phyloP scores from a whole-genome alignment of 2,113 vertebrate species.

The Lathamus discolor region DNA sequence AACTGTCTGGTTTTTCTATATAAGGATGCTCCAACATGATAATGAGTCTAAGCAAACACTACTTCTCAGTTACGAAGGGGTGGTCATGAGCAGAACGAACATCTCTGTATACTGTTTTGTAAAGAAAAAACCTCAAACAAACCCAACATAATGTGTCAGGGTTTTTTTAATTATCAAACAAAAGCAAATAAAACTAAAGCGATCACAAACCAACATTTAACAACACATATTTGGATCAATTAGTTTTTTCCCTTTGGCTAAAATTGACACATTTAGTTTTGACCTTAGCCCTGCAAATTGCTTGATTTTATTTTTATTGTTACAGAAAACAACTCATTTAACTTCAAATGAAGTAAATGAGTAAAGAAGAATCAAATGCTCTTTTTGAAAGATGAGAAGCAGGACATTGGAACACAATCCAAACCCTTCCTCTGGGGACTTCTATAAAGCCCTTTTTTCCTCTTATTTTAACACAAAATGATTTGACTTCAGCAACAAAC shows the following conservation, averaged over 20 bases:
- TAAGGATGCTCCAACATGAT: not conserved
- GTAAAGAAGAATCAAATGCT: not conserved
- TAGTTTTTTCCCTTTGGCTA: not conserved
- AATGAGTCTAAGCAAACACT: not conserved
- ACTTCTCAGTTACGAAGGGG: not conserved
- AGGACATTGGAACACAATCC: not conserved
- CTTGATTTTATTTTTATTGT: slow-evolving; percentile 1
- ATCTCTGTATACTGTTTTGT: not conserved
- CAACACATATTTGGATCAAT: not conserved
- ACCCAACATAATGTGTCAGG: not conserved
- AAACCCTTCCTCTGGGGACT: slow-evolving; percentile 1
- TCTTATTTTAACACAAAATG: not conserved
- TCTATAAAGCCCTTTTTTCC: not conserved
- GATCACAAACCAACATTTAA: not conserved
- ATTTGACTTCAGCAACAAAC: slow-evolving; percentile 20
- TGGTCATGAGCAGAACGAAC: not conserved
- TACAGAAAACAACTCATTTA: slow-evolving; percentile 31
- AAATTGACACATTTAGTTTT: slow-evolving; percentile 1
- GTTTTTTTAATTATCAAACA: not conserved
- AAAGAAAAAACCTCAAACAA: not conserved
- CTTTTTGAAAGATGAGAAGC: not conserved
- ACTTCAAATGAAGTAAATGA: slow-evolving; percentile 19
- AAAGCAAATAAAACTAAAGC: slow-evolving; percentile 15
- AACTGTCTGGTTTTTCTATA: not conserved
- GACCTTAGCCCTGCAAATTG: not conserved